Evolutionary conservation across 92 coral and sea anemone genomes (phyloP), one percentile per base, ranked within the genome.

Genomic region (Pocillopora meandrina): DNA sequence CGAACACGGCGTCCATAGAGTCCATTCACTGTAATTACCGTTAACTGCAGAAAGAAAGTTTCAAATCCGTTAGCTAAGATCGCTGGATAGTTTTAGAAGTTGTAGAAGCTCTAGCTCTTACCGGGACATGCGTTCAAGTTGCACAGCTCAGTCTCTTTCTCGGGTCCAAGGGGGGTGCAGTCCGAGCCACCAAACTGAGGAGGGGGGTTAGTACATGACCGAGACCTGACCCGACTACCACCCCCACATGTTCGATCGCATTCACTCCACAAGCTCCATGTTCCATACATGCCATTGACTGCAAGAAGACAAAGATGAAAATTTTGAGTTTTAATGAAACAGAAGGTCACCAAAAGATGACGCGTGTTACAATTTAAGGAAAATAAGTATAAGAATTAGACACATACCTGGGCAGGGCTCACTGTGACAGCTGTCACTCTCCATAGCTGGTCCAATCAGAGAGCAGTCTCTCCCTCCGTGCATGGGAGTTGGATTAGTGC

Each of bases 1-100:
- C 5, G 99, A 97, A 71, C 99, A 97, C 33, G 98, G 98, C 59
- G 93, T 81, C 99, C 99, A 97, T 59, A 95, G 66, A 5, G 99
- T 95, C 99, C 99, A 97, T 76, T 91, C 94, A 77, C 99, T 93
- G 89, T 87, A 97, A 84, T 92, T 92, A 23, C 99, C 99, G 18
- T 92, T 89, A 47, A 93, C 99, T 92, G n/a, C 1, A 61, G 47
- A 71, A n/a, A 76, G 12, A 26, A 76, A 61, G 20, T 9, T 34
- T 16, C 9, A 8, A 36, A 34, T 70, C 10, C 11, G 21, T 36
- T 67, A 67, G 15, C 49, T 16, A 33, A 16, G 49, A 12, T 26
- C 16, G n/a, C 20, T 69, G 55, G 52, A 19, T 35, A 2, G 47
- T 3, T 69, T 5, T 33, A 4, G n/a, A 34, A 34, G 15, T 18